Evolutionary conservation across 2,888 invertebrate species (phyloP).

Genomic region (Vandiemenella viatica): DNA sequence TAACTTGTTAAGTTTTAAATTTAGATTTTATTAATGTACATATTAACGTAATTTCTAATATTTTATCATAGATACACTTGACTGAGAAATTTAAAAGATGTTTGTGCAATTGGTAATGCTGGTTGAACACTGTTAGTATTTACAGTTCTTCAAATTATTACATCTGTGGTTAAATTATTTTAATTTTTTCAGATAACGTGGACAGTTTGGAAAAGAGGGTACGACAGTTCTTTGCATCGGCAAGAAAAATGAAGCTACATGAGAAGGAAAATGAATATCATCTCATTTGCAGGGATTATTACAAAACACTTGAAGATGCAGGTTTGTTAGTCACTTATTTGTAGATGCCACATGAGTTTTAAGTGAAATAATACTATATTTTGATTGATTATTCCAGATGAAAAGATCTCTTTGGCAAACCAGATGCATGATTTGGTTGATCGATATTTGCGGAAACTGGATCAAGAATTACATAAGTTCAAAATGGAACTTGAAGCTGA

Average conservation of each 20-base stretch:
- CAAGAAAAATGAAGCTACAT: constrained; percentile 56
- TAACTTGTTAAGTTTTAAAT: too few relatives aligned
- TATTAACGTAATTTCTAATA: too few relatives aligned
- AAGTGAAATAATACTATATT: not conserved
- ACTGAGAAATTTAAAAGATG: too few relatives aligned
- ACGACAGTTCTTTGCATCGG: constrained; percentile 70
- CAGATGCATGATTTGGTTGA: constrained; percentile 91
- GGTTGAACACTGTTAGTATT: too few relatives aligned
- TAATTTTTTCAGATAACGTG: constrained; percentile 53
- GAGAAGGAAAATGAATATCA: constrained; percentile 72
- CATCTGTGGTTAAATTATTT: too few relatives aligned
- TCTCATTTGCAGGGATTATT: constrained; percentile 72
- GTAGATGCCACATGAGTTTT: too few relatives aligned
- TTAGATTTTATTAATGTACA: too few relatives aligned
- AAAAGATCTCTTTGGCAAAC: constrained; percentile 86
- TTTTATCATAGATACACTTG: too few relatives aligned
- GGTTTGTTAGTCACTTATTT: too few relatives aligned
- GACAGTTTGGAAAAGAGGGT: constrained; percentile 85
- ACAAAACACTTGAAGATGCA: constrained; percentile 82
- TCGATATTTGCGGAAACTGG: constrained; percentile 75
- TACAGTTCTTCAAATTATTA: too few relatives aligned
- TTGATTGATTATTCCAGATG: constrained; percentile 40
- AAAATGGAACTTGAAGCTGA: constrained; percentile 98
- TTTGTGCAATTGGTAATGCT: too few relatives aligned
- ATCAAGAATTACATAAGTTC: constrained; percentile 87